A percentile compares a stretch with the other conserved stretches of the same genome.
These are phyloP conservation scores for Drosophila paranaensis DNA, from an alignment of 2,888 invertebrate genomes.

Conservation along the genomic window DNA sequence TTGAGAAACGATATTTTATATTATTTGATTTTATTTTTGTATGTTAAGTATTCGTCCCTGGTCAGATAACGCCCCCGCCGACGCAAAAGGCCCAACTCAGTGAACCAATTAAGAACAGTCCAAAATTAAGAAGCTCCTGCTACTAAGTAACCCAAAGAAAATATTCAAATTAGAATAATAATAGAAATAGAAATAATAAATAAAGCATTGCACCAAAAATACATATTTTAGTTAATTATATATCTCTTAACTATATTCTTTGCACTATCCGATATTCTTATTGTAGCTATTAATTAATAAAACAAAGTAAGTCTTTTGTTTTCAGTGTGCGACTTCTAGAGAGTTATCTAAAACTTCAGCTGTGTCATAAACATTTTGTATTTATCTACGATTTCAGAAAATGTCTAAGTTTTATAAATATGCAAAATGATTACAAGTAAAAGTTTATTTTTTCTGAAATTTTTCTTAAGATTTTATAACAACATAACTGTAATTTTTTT, in stretches of 20 bases:
- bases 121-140: slow-evolving; percentile 31
- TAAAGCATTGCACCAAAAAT: slow-evolving; percentile 20
- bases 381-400: too few species aligned
- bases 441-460: not conserved
- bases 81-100: slow-evolving; percentile 65
- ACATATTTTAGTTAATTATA: not conserved
- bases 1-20: not conserved
- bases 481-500: not conserved
- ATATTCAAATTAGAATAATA: not conserved
- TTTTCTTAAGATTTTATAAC: not conserved
- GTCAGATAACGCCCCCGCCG: slow-evolving; percentile 34
- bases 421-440: not conserved
- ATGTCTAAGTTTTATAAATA: not conserved
- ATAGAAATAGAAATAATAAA: not conserved
- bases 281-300: too few species aligned
- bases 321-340: too few species aligned
- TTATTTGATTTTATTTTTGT: not conserved
- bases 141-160: slow-evolving; percentile 25
- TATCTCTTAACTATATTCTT: not conserved
- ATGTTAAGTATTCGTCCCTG: slow-evolving; percentile 39
- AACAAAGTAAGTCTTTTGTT: too few species aligned
- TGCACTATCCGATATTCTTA: not conserved
- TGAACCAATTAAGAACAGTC: slow-evolving; percentile 41
- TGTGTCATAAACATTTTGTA: too few species aligned
- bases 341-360: too few species aligned